Conservation (phyloP, 2,888 invertebrate genomes). For the Apamea crenata region DNA sequence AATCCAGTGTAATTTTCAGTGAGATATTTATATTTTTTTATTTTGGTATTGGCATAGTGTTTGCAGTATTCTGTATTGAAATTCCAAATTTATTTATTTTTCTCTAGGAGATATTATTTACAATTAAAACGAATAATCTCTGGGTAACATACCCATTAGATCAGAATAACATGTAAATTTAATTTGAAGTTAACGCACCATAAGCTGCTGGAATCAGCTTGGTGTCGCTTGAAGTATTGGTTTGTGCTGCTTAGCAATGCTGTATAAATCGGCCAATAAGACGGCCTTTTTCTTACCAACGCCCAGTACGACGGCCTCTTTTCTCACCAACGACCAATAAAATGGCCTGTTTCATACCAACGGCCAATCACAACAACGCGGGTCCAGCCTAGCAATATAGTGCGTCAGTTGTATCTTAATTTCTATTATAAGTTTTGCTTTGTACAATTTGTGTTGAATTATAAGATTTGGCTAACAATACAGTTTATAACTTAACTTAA, state of each 20-base stretch:
- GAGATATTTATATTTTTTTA: slow-evolving; percentile 61
- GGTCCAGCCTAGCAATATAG: not conserved
- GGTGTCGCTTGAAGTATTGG: not conserved
- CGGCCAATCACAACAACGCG: not conserved
- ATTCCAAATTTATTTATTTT: slow-evolving; percentile 66
- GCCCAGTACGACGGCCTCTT: too few species aligned
- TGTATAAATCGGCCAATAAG: not conserved
- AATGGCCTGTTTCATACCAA: not conserved
- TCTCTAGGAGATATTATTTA: slow-evolving; percentile 36
- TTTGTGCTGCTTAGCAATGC: too few species aligned
- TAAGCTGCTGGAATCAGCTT: not conserved
- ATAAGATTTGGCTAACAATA: slow-evolving; percentile 27
- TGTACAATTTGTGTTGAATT: slow-evolving; percentile 56
- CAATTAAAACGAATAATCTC: slow-evolving; percentile 26
- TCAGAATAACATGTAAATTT: slow-evolving; percentile 5
- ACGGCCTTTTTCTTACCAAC: too few species aligned
- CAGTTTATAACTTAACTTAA: slow-evolving; percentile 16
- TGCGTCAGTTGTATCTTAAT: slow-evolving; percentile 8
- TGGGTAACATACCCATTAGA: not conserved
- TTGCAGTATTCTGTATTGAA: slow-evolving; percentile 63
- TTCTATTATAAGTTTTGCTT: slow-evolving; percentile 19
- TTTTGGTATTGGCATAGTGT: slow-evolving; percentile 68
- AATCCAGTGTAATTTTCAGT: slow-evolving; percentile 63
- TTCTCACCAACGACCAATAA: not conserved
- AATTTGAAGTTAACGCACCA: not conserved